Percentiles rank a stretch among this genome's conserved stretches.
phyloP scores from a whole-genome alignment of 2,113 vertebrate species.

The Ameiurus melas region DNA sequence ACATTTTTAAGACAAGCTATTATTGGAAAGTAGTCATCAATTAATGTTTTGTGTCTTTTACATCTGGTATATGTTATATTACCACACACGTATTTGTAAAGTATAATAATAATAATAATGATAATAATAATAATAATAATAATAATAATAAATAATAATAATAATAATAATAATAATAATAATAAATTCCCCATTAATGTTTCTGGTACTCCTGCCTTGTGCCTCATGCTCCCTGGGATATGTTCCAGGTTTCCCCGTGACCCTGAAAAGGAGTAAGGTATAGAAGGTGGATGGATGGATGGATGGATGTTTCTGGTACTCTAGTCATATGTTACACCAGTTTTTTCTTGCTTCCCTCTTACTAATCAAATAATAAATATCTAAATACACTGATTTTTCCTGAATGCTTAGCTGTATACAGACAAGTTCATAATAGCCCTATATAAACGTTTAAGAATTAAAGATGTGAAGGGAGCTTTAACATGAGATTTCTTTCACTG shows the following conservation, averaged over 20 bases:
- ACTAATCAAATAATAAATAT: background rate
- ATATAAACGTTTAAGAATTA: background rate
- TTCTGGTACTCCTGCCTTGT: too few species aligned
- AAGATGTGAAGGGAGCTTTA: background rate
- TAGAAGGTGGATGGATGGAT: too few species aligned
- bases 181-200: background rate
- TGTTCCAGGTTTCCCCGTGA: too few species aligned
- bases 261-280: too few species aligned
- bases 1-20: background rate
- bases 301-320: background rate
- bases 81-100: background rate
- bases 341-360: background rate
- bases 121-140: too few species aligned
- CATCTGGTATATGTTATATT: background rate
- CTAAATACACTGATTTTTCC: background rate
- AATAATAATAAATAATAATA: background rate
- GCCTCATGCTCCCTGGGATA: too few species aligned
- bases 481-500: background rate
- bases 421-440: background rate
- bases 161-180: constrained; percentile 1
- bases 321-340: background rate
- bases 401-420: background rate
- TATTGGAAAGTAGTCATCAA: background rate
- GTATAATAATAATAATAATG: background rate
- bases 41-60: background rate